phyloP scores from a whole-genome alignment of 2,797 vertebrate species.

The Pantherophis alleghaniensis region DNA sequence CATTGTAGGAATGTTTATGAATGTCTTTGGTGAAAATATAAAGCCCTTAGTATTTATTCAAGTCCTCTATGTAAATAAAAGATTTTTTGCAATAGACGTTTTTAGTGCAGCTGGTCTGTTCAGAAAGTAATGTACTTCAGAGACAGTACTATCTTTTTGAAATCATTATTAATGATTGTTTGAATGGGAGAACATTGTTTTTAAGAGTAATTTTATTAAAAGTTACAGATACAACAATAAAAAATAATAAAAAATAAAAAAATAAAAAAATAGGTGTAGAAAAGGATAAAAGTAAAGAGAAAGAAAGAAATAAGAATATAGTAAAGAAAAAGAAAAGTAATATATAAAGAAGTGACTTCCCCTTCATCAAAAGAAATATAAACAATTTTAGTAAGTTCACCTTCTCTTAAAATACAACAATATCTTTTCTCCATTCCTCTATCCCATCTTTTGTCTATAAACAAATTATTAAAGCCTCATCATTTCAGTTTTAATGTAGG shows the following conservation, averaged over 20 bases:
- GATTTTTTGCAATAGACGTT: background rate
- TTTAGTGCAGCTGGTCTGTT: background rate
- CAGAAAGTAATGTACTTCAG: background rate
- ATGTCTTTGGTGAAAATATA: background rate
- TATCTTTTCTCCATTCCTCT: background rate
- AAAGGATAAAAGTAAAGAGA: background rate
- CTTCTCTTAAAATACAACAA: background rate
- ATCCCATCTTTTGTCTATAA: background rate
- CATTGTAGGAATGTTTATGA: background rate
- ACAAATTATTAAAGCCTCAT: background rate
- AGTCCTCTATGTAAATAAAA: background rate
- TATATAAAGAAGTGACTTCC: background rate
- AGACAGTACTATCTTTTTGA: background rate
- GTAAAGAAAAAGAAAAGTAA: background rate
- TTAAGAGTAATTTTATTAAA: background rate
- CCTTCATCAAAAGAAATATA: background rate
- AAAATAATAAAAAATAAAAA: background rate
- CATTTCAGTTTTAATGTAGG: background rate
- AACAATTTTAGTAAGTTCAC: background rate
- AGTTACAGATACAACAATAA: background rate
- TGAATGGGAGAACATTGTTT: background rate
- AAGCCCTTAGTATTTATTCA: background rate
- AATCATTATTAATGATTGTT: background rate
- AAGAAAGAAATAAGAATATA: background rate
- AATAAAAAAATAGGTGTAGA: background rate